Evolutionary conservation across 2,888 invertebrate species (phyloP).

Genomic region (Epirrita christyi): DNA sequence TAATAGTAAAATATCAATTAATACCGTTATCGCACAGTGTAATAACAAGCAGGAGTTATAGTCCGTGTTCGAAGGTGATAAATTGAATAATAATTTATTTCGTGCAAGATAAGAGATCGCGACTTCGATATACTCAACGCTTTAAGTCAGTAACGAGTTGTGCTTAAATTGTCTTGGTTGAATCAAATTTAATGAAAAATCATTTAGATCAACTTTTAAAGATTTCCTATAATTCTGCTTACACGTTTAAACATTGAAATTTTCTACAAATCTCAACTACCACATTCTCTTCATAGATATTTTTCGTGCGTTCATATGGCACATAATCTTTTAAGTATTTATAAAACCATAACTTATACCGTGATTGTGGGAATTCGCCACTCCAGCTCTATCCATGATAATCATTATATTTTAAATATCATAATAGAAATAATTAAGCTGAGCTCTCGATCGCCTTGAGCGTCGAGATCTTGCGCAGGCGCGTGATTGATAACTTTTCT

Average conservation of each 20-base stretch:
- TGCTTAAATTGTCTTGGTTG: slow-evolving; percentile 20
- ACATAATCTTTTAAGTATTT: neutral
- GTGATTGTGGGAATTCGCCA: slow-evolving; percentile 72
- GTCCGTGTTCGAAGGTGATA: slow-evolving; percentile 68
- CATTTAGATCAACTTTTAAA: too few relatives aligned
- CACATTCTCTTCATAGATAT: neutral
- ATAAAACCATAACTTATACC: neutral
- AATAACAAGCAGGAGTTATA: slow-evolving; percentile 80
- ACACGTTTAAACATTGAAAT: neutral
- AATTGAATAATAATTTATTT: slow-evolving; percentile 83
- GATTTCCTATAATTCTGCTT: too few relatives aligned
- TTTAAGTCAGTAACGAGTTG: slow-evolving; percentile 37
- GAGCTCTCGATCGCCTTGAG: slow-evolving; percentile 75
- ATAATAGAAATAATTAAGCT: slow-evolving; percentile 84
- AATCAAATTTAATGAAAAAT: slow-evolving; percentile 15
- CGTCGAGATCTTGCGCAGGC: slow-evolving; percentile 75
- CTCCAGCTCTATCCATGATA: slow-evolving; percentile 60
- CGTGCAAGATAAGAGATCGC: slow-evolving; percentile 71
- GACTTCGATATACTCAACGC: slow-evolving; percentile 67
- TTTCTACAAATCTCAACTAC: neutral
- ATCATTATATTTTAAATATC: slow-evolving; percentile 80
- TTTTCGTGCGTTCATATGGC: neutral
- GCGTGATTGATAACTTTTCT: slow-evolving; percentile 78
- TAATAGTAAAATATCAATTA: slow-evolving; percentile 60
- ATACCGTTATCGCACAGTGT: slow-evolving; percentile 70